Evolutionary conservation across 2,113 vertebrate species (phyloP), one percentile per base, ranked within the genome.

Genomic region (Cinclus mexicanus): DNA sequence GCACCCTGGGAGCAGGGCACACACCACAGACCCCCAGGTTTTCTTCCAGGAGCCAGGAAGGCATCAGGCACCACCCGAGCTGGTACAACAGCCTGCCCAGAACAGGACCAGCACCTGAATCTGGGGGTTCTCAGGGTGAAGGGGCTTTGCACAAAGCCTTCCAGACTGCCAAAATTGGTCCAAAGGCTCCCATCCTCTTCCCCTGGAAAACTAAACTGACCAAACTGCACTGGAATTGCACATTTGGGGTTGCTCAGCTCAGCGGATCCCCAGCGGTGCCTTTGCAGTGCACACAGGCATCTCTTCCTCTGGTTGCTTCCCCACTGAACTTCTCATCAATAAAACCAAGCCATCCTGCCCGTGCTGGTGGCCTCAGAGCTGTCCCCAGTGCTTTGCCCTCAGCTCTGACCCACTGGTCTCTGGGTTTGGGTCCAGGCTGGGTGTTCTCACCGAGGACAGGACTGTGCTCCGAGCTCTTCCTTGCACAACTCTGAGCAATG

Each of bases 211-310:
- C 28, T 5, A 4, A 41, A 7, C 69, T 0, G 2, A 33, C 42
- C 33, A 12, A 37, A 14, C 65, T 28, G 19, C 12, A 1, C 7
- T 25, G 15, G 21, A 46, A 31, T 5, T 1, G 29, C 79, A 19
- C 33, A 1, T 14, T 16, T 19, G 24, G 69, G 65, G 35, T 4
- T 65, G 63, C 79, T 69, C 70, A 63, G 49, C 72, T 12, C 33
- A 35, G 64, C 5, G 0, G 41, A 9, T 74, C 64, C 83, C 1
- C 16, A 72, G 22, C 0, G 3, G 28, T 1, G 2, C 46, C 47
- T 41, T 25, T 0, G 0, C 28, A 4, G 76, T 0, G 7, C 33
- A 4, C 59, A 2, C 1, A 1, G 33, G 42, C 47, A 11, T 2
- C 78, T 71, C 56, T 11, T 1, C 49, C 46, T 21, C 52, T 3